These are phyloP conservation scores for Aphidius gifuensis DNA, from an alignment of 1,140 invertebrate species.

Conservation along the genomic window DNA sequence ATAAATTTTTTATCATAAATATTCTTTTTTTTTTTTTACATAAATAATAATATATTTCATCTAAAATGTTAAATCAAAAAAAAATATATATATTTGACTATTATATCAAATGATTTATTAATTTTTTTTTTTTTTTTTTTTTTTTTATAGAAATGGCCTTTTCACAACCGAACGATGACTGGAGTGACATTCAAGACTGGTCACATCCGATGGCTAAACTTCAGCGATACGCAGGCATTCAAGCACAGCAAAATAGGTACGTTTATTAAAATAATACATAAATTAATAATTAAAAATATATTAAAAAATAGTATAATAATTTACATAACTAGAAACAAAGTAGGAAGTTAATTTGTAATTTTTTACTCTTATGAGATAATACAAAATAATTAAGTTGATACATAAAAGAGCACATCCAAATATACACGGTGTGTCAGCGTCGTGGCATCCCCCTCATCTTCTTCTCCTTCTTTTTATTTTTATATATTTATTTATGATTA, in stretches of 20 bases:
- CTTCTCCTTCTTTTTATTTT: slow-evolving; percentile 1
- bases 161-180: neutral
- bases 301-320: neutral
- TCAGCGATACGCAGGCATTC: slow-evolving; percentile 29
- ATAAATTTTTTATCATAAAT: too few species aligned
- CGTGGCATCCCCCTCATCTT: slow-evolving; percentile 22
- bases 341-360: too few species aligned
- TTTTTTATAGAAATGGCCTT: slow-evolving; percentile 10
- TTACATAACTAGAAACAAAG: too few species aligned
- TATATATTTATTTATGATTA: neutral
- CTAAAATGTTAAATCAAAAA: too few species aligned
- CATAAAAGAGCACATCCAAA: slow-evolving; percentile 26
- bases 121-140: slow-evolving; percentile 6
- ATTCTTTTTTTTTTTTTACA: too few species aligned
- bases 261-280: neutral
- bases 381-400: too few species aligned
- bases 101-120: too few species aligned
- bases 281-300: neutral
- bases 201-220: slow-evolving; percentile 31
- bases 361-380: too few species aligned
- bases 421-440: slow-evolving; percentile 35
- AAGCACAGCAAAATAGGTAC: too few species aligned
- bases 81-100: too few species aligned
- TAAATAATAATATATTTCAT: too few species aligned
- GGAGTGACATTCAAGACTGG: slow-evolving; percentile 3